phyloP scores from a whole-genome alignment of 2,113 vertebrate genomes.

The Zootoca vivipara region DNA sequence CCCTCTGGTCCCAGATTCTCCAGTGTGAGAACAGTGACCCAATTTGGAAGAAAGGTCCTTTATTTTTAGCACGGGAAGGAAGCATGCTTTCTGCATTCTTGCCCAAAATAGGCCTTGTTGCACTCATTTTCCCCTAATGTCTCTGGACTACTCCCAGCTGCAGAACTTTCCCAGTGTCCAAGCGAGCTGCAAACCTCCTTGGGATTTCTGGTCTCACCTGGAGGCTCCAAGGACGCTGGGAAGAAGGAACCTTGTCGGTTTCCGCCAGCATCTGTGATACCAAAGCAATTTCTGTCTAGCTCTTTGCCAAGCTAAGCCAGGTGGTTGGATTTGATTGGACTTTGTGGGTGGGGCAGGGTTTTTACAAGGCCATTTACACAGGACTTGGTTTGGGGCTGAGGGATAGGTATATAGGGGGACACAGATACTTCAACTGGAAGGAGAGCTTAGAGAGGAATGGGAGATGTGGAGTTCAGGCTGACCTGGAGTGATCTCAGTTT shows the following conservation, averaged over 20 bases:
- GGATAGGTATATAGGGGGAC: not conserved
- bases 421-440: not conserved
- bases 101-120: slow-evolving; percentile 41
- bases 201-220: not conserved
- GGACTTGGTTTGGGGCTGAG: too few species aligned
- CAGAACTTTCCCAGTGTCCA: not conserved
- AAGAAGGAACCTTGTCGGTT: accelerated
- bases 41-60: slow-evolving; percentile 14
- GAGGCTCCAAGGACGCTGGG: not conserved
- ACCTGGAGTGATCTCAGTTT: too few species aligned
- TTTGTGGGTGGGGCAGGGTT: too few species aligned
- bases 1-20: not conserved
- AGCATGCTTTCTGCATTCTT: slow-evolving; percentile 56
- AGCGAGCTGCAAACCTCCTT: not conserved
- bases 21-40: slow-evolving; percentile 14
- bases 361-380: too few species aligned
- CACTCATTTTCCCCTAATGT: not conserved
- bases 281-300: not conserved
- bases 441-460: not conserved
- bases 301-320: not conserved
- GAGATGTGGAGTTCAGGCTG: not conserved
- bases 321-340: too few species aligned
- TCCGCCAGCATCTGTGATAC: not conserved
- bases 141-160: not conserved
- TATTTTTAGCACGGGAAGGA: slow-evolving; percentile 63